Evolutionary conservation across 2,113 vertebrate genomes (phyloP).

Genomic region (Trichechus manatus): DNA sequence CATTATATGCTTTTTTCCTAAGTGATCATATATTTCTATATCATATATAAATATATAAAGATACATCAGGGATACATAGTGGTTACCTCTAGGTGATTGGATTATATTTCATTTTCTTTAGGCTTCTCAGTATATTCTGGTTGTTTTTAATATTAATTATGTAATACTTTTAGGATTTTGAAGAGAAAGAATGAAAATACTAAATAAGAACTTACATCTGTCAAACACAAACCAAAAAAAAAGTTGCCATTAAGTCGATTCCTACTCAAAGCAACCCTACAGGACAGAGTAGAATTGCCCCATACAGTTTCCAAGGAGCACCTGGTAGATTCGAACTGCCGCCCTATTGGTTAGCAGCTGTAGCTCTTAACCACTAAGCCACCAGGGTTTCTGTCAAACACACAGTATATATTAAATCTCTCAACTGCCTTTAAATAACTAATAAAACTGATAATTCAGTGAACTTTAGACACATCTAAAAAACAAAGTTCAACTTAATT

Average conservation of each 20-base stretch:
- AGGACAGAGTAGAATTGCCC: too few relatives aligned
- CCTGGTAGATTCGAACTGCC: too few relatives aligned
- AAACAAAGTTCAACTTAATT: constrained; percentile 14
- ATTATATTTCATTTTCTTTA: background rate
- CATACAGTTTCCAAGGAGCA: too few relatives aligned
- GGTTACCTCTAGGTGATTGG: background rate
- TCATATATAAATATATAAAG: background rate
- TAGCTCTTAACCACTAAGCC: too few relatives aligned
- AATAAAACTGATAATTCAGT: constrained; percentile 15
- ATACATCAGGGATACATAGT: background rate
- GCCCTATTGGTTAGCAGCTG: too few relatives aligned
- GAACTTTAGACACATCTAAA: background rate
- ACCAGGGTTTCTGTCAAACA: background rate
- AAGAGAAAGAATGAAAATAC: constrained; percentile 15
- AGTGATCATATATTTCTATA: constrained; percentile 12
- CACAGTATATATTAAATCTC: background rate
- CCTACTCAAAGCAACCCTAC: too few relatives aligned
- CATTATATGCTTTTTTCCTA: constrained; percentile 39
- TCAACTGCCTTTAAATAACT: background rate
- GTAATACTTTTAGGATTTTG: constrained; percentile 53
- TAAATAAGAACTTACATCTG: constrained; percentile 28
- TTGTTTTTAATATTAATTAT: constrained; percentile 8
- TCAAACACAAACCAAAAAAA: background rate
- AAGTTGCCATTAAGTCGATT: too few relatives aligned
- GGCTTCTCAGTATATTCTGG: background rate